Base-by-base conservation (phyloP, 1,140 invertebrate species). In the Caenorhabditis remanei region DNA sequence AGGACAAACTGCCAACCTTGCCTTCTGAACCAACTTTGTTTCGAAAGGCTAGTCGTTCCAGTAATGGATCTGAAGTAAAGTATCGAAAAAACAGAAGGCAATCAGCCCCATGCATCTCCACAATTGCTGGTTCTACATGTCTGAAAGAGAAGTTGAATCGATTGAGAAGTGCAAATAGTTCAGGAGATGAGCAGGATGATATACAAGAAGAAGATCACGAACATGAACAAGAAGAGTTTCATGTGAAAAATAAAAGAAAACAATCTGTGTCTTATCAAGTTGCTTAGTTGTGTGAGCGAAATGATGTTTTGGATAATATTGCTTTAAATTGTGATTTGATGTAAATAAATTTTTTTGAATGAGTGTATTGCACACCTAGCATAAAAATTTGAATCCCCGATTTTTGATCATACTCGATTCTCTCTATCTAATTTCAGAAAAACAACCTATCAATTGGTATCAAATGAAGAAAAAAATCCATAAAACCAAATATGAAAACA, bases 81-180 rank as follows among this genome's bases (percentile, higher is more conserved):
- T 79, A 8, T 11, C 71, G 71, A 4, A 79, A 79, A 14, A 79
- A 79, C 24, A 46, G 71, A 4, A 16, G 71, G 2, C 71, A 79
- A 79, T 79, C 71, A 5, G 71, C 71, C 0, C 71, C 71, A 5
- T 79, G 71, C n/a, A 79, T 79, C 21, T 79, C 71, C 11, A 79
- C 71, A 79, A 32, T 79, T 13, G 71, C 46, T 6, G 53, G 71
- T 24, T 24, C 46, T 9, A 79, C 71, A 41, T 79, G 46, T 24
- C 46, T 79, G n/a, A 79, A 79, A 41, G 71, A 79, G 71, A 79
- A 79, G 14, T 3, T 79, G 71, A 79, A 14, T n/a, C 19, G 46
- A 8, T 24, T 79, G 19, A 50, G 21, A 79, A 79, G 71, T 50
- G 46, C 71, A n/a, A 79, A 79, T 50, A 53, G 46, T 53, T 79